These are phyloP conservation scores for Pseudorhiza aurosa DNA, from an alignment of 30 jellyfish, hydroid and myxozoan genomes.

Conservation along the genomic window DNA sequence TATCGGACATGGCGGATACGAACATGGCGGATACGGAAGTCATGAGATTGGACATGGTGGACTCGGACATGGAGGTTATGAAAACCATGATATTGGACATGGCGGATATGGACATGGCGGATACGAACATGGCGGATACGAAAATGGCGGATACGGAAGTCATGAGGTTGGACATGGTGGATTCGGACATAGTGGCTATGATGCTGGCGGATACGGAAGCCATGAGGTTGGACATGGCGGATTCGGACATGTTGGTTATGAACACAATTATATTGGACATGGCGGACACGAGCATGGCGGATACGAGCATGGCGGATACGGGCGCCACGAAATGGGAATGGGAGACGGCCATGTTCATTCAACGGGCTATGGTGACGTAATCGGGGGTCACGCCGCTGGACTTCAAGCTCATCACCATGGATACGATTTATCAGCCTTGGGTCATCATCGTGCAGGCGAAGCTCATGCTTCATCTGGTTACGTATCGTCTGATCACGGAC, in stretches of 20 bases:
- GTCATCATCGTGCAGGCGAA: slow-evolving; percentile 6
- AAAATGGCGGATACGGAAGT: slow-evolving; percentile 19
- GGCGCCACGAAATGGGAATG: neutral
- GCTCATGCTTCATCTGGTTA: slow-evolving; percentile 17
- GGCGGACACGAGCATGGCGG: slow-evolving; percentile 8
- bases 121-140: slow-evolving; percentile 15
- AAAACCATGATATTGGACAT: neutral
- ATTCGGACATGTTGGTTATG: slow-evolving; percentile 33
- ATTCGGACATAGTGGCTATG: slow-evolving; percentile 7
- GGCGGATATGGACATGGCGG: slow-evolving; percentile 31
- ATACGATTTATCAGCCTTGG: slow-evolving; percentile 27
- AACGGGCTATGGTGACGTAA: slow-evolving; percentile 48
- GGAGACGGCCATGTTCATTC: slow-evolving; percentile 25
- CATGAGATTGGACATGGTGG: slow-evolving; percentile 28
- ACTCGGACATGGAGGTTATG: slow-evolving; percentile 14
- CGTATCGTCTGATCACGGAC: slow-evolving; percentile 10
- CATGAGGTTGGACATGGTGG: slow-evolving; percentile 29
- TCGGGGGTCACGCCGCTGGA: slow-evolving; percentile 62
- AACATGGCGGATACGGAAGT: slow-evolving; percentile 20
- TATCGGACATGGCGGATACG: slow-evolving; percentile 3
- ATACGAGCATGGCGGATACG: neutral
- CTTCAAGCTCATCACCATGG: slow-evolving; percentile 54
- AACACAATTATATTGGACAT: slow-evolving; percentile 1
- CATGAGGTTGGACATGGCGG: slow-evolving; percentile 12
- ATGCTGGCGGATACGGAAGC: slow-evolving; percentile 14